Evolutionary conservation across 2,113 vertebrate species (phyloP).

Genomic region (Semicossyphus pulcher): DNA sequence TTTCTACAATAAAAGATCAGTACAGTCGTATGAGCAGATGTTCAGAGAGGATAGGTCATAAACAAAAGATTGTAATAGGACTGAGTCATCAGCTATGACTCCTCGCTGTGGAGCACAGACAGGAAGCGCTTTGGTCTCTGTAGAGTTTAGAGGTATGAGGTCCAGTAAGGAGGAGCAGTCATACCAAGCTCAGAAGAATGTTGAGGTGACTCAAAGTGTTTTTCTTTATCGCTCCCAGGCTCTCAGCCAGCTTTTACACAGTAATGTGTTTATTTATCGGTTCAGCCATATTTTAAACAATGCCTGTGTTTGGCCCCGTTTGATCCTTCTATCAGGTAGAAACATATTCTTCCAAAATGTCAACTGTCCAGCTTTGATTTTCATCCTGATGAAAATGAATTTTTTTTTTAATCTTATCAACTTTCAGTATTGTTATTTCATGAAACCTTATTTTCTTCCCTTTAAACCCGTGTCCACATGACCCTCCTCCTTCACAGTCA

Average conservation of each 20-base stretch:
- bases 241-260: not conserved
- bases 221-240: constrained; percentile 4
- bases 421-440: constrained; percentile 2
- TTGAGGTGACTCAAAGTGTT: constrained; percentile 24
- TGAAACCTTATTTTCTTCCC: not conserved
- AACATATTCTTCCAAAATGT: not conserved
- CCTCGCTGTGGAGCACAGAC: constrained; percentile 7
- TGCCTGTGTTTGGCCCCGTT: not conserved
- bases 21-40: constrained; percentile 3
- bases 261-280: not conserved
- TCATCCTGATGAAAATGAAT: not conserved
- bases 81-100: constrained; percentile 43
- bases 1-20: not conserved
- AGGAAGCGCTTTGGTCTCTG: constrained; percentile 38
- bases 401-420: not conserved
- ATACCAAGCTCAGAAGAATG: constrained; percentile 17
- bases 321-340: not conserved
- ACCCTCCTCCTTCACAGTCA: not conserved
- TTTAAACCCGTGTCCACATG: constrained; percentile 1
- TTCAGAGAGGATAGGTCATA: not conserved
- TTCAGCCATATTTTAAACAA: not conserved
- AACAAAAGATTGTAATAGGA: not conserved
- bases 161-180: constrained; percentile 39
- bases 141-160: constrained; percentile 14
- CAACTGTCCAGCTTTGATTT: not conserved